A percentile compares a stretch with the other conserved stretches of the same genome.
phyloP scores from a whole-genome alignment of 2,113 vertebrate genomes.

The Psittacus erithacus region DNA sequence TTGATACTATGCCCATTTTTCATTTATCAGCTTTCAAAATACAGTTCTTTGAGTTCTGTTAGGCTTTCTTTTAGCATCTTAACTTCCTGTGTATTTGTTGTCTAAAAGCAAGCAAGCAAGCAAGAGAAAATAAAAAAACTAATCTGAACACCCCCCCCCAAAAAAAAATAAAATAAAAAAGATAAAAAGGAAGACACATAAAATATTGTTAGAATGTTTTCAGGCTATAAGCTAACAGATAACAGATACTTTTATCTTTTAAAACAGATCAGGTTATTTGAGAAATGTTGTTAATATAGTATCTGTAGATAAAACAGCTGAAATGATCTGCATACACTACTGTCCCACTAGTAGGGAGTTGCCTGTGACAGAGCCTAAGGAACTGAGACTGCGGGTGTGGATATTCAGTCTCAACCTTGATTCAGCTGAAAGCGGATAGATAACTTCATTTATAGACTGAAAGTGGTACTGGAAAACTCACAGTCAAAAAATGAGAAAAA shows the following conservation, averaged over 20 bases:
- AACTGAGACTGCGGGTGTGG: not conserved
- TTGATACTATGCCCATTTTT: slow-evolving; percentile 62
- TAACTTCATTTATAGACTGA: not conserved
- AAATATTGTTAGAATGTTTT: not conserved
- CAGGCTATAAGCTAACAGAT: not conserved
- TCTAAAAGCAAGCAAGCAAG: not conserved
- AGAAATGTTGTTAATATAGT: not conserved
- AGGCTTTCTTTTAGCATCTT: slow-evolving; percentile 19
- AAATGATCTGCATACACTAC: not conserved
- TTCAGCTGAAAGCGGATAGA: not conserved
- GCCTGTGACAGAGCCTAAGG: not conserved
- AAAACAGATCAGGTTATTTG: not conserved
- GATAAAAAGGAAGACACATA: not conserved
- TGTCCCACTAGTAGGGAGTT: not conserved
- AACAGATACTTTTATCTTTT: not conserved
- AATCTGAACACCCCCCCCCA: not conserved
- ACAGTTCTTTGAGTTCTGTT: slow-evolving; percentile 21
- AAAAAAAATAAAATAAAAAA: no score
- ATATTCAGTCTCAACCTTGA: not conserved
- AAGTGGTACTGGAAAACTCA: not conserved
- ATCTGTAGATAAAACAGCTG: not conserved
- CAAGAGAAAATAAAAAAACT: not conserved
- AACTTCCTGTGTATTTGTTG: not conserved
- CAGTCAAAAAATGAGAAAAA: not conserved
- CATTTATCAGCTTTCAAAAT: slow-evolving; percentile 63